Base-by-base conservation (phyloP, 64 coral and sea anemone species). In the Stichodactyla mertensii region DNA sequence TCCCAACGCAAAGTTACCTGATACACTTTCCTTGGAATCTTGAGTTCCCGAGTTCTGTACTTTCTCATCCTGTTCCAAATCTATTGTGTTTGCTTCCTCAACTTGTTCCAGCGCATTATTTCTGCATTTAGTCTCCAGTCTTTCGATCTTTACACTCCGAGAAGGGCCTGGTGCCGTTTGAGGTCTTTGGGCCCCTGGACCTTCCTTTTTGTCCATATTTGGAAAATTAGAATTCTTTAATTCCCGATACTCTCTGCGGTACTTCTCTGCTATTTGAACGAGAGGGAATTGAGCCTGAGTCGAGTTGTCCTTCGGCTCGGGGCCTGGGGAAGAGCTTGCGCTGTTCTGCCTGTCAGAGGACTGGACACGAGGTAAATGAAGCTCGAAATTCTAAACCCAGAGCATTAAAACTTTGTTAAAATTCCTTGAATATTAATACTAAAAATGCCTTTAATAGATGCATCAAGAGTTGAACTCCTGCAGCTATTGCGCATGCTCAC, bases 291-390 rank as follows among this genome's bases (percentile, higher is more conserved):
- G 52, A 1, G 70, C 74, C 14, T 15, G 60, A 54, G 16, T 24
- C 1, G 82, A 70, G 20, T 71, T 84, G 16, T 64, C 80, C n/a
- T 54, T 28, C 28, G 20, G 16, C 55, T 60, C 84, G 55, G 24
- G 82, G n/a, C 14, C 18, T 87, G 26, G 54, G 4, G 20, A 18
- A 18, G 55, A 74, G 24, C 69, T 74, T 23, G 69, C 27, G 69
- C 16, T 27, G 0, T 11, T 77, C 18, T 78, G 69, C 10, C 80
- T 56, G 51, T 24, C 53, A 54, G 28, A 10, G 51, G 0, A 36
- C 69, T 89, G 74, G 71, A 92, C 87, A 16, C 84, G 87, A 57
- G 94, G 94, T 51, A 89, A 77, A 20, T 86, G 84, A 71, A 95
- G 10, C 23, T 70, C 22, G 45, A 22, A 54, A 84, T 55, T 66